phyloP scores from a whole-genome alignment of 2,797 vertebrate species.

The Falco berigora region DNA sequence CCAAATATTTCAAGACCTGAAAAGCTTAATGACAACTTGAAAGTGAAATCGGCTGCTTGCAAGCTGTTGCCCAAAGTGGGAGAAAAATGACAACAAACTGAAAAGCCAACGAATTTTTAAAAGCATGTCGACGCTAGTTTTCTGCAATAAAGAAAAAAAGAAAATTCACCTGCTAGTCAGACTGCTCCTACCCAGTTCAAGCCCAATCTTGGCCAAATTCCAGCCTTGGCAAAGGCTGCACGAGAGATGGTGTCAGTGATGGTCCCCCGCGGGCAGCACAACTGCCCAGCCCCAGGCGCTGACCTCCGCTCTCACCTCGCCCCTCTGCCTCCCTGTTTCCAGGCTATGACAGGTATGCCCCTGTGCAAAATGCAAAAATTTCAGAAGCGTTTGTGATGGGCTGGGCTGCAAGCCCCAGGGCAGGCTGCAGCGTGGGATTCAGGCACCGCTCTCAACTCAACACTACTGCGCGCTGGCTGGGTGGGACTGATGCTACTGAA shows the following conservation, averaged over 20 bases:
- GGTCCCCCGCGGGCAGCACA: accelerated
- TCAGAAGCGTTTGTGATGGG: accelerated
- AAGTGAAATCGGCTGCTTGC: neutral
- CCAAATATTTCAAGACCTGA: neutral
- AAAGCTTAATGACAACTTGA: neutral
- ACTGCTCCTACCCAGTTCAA: neutral
- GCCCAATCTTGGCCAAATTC: neutral
- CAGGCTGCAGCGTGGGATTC: neutral
- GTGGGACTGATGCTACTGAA: neutral
- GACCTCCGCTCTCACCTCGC: neutral
- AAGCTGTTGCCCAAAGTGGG: neutral
- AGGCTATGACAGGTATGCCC: neutral
- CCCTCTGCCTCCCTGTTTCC: neutral
- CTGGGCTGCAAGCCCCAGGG: neutral
- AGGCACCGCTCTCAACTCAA: neutral
- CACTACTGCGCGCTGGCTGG: accelerated
- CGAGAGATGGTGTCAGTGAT: neutral
- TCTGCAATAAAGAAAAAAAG: neutral
- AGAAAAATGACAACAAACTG: neutral
- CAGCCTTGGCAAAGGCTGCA: neutral
- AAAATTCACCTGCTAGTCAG: neutral
- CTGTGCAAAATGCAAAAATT: neutral
- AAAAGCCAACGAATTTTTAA: neutral
- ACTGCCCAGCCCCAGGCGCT: neutral
- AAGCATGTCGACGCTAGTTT: neutral